Evolutionary conservation across 1,140 invertebrate species (phyloP).

Genomic region (Cataglyphis hispanica): DNA sequence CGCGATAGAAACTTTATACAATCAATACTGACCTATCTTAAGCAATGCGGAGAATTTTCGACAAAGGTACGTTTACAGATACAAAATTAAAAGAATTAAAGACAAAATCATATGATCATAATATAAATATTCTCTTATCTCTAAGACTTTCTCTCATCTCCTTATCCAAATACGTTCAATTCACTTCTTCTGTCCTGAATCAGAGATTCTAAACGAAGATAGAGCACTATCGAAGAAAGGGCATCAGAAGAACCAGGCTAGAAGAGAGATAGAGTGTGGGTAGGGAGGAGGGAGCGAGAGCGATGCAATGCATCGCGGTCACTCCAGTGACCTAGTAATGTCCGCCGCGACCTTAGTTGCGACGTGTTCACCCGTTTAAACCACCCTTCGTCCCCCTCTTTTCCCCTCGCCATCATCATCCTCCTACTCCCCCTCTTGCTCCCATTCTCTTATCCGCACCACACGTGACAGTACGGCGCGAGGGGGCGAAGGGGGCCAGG

Average conservation of each 20-base stretch:
- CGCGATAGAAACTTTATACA: neutral
- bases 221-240: slow-evolving; percentile 21
- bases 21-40: neutral
- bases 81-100: neutral
- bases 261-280: slow-evolving; percentile 34
- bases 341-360: slow-evolving; percentile 81
- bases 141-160: slow-evolving; percentile 28
- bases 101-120: neutral
- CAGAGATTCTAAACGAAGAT: neutral
- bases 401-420: slow-evolving; percentile 2
- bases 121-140: neutral
- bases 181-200: too few species aligned
- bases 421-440: slow-evolving; percentile 51
- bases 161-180: neutral
- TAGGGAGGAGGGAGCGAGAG: slow-evolving; percentile 33
- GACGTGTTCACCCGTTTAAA: slow-evolving; percentile 79
- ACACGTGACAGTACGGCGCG: slow-evolving; percentile 46
- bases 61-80: neutral
- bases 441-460: slow-evolving; percentile 44
- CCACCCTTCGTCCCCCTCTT: slow-evolving; percentile 54
- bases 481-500: slow-evolving; percentile 20
- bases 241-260: neutral
- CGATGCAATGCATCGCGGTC: slow-evolving; percentile 71
- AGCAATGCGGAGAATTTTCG: neutral
- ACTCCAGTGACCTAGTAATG: slow-evolving; percentile 81